phyloP scores from a whole-genome alignment of 2,797 vertebrate species.

The Avahi laniger region DNA sequence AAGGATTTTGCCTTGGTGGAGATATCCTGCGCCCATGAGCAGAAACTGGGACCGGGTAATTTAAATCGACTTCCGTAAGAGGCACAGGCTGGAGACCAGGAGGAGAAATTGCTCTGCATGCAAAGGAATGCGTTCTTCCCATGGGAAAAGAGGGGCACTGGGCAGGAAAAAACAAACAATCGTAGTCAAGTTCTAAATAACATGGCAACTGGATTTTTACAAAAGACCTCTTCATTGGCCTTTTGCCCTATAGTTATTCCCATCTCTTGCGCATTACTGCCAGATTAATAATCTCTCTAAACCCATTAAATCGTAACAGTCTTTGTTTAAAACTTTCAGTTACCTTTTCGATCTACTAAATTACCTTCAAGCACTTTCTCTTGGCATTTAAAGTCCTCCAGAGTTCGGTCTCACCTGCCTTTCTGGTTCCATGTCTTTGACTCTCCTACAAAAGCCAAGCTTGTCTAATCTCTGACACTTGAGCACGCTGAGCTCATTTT shows the following conservation, averaged over 20 bases:
- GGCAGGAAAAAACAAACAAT: background rate
- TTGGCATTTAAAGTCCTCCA: background rate
- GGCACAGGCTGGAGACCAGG: background rate
- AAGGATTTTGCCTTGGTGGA: background rate
- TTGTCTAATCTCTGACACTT: background rate
- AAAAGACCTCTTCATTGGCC: background rate
- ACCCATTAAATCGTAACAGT: background rate
- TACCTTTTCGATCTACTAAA: background rate
- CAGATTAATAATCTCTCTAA: background rate
- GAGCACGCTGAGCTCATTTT: background rate
- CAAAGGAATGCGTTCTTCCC: background rate
- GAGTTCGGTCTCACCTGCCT: background rate
- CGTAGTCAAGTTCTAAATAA: background rate
- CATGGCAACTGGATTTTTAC: background rate
- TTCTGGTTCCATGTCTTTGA: background rate
- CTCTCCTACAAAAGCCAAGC: background rate
- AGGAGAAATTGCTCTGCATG: background rate
- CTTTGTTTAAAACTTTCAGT: background rate
- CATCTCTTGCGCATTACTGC: background rate
- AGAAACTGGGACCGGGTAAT: background rate
- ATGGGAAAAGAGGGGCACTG: background rate
- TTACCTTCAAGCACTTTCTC: background rate
- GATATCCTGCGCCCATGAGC: background rate
- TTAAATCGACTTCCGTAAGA: background rate
- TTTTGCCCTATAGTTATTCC: background rate